Evolutionary conservation across 1,140 invertebrate species (phyloP).

Genomic region (Alviniconcha marisindica): DNA sequence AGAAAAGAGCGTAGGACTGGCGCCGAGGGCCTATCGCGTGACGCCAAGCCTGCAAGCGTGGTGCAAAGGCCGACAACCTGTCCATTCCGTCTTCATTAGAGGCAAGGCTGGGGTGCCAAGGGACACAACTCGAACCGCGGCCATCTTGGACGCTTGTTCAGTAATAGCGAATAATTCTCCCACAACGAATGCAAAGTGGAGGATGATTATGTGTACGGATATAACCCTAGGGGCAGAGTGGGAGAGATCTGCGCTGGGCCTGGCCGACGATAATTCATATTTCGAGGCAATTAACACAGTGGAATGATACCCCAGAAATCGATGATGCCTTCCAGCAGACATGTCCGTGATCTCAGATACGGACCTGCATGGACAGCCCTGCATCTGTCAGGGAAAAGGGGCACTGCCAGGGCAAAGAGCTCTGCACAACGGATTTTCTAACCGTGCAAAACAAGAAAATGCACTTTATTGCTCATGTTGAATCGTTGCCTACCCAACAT

Average conservation of each 20-base stretch:
- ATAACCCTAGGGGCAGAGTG: not conserved
- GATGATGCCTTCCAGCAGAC: not conserved
- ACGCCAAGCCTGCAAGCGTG: not conserved
- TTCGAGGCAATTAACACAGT: not conserved
- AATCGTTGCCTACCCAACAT: too few species aligned
- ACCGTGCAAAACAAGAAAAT: too few species aligned
- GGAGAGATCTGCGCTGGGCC: not conserved
- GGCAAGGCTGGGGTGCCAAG: not conserved
- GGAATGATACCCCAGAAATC: not conserved
- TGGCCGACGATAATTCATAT: not conserved
- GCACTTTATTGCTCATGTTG: too few species aligned
- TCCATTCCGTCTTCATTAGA: slow-evolving; percentile 32
- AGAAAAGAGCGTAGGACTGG: not conserved
- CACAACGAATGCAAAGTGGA: slow-evolving; percentile 17
- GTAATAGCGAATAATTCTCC: slow-evolving; percentile 25
- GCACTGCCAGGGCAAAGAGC: too few species aligned
- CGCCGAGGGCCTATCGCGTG: slow-evolving; percentile 14
- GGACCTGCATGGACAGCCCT: not conserved
- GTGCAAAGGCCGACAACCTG: slow-evolving; percentile 29
- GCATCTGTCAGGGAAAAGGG: not conserved
- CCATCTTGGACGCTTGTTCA: not conserved
- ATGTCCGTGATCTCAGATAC: not conserved
- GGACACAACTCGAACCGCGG: slow-evolving; percentile 20
- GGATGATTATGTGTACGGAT: slow-evolving; percentile 19
- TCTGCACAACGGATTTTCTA: too few species aligned